Conservation (phyloP, 1,140 invertebrate genomes). For the Hyles euphorbiae region DNA sequence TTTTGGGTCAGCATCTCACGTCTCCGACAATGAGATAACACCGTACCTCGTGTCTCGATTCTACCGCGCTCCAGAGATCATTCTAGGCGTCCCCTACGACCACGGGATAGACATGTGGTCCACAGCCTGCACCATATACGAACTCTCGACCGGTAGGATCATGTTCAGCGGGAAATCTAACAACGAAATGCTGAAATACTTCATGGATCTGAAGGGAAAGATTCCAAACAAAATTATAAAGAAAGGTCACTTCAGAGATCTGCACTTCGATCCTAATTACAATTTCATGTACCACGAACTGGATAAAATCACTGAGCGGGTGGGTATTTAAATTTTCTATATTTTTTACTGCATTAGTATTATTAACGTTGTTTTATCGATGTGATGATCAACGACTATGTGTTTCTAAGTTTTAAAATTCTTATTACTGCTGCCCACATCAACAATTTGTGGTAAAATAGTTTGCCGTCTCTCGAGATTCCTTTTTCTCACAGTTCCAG, state of each 20-base stretch:
- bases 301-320: slow-evolving; percentile 98
- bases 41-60: slow-evolving; percentile 98
- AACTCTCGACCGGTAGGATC: slow-evolving; percentile 98
- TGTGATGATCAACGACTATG: too few species aligned
- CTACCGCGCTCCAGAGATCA: slow-evolving; percentile 98
- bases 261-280: slow-evolving; percentile 97
- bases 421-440: too few species aligned
- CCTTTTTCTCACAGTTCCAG: too few species aligned
- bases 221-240: slow-evolving; percentile 98
- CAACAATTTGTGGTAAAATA: too few species aligned
- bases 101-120: slow-evolving; percentile 99
- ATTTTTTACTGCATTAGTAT: slow-evolving; percentile 24
- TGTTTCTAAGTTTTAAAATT: too few species aligned
- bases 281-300: slow-evolving; percentile 98
- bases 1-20: slow-evolving; percentile 98
- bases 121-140: slow-evolving; percentile 97
- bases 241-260: slow-evolving; percentile 95
- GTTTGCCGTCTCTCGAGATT: too few species aligned
- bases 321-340: slow-evolving; percentile 76
- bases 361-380: too few species aligned
- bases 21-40: slow-evolving; percentile 98
- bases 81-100: slow-evolving; percentile 97
- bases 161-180: slow-evolving; percentile 99
- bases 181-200: slow-evolving; percentile 99
- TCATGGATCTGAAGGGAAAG: slow-evolving; percentile 99